phyloP scores from a whole-genome alignment of 2,888 invertebrate genomes.

The Saturnia pavonia region DNA sequence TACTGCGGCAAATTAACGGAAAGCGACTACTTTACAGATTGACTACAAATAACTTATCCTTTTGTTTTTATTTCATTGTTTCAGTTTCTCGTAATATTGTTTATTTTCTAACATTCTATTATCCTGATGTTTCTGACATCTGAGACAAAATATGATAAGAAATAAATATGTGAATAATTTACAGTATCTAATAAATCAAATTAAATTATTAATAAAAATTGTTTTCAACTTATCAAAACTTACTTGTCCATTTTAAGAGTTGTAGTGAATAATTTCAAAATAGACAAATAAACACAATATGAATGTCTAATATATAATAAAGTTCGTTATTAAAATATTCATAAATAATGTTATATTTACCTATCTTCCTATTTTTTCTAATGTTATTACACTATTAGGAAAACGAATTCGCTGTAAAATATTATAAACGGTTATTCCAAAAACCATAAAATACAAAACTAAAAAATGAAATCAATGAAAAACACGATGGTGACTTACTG shows the following conservation, averaged over 20 bases:
- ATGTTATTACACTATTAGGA: not conserved
- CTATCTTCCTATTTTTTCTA: not conserved
- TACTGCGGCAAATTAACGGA: too few relatives aligned
- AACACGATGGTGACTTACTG: too few relatives aligned
- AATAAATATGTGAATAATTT: too few relatives aligned
- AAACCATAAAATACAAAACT: not conserved
- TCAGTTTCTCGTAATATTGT: too few relatives aligned
- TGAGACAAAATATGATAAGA: not conserved
- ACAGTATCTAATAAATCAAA: too few relatives aligned
- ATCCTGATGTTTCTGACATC: too few relatives aligned
- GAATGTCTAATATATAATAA: not conserved
- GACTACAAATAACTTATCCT: too few relatives aligned
- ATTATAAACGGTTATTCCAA: not conserved
- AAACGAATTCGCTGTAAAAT: not conserved
- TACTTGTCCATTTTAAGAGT: slow-evolving; percentile 20
- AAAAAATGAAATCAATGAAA: too few relatives aligned
- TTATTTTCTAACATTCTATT: too few relatives aligned
- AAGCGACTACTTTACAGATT: too few relatives aligned
- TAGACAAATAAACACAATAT: slow-evolving; percentile 18
- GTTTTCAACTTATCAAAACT: not conserved
- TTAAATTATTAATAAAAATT: too few relatives aligned
- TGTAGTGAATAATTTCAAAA: slow-evolving; percentile 5
- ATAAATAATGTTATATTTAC: not conserved
- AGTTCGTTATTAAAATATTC: not conserved
- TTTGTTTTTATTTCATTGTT: too few relatives aligned